Percentiles rank a stretch among this genome's conserved stretches.
phyloP scores from a whole-genome alignment of 1,140 invertebrate genomes.

The Marisa cornuarietis region DNA sequence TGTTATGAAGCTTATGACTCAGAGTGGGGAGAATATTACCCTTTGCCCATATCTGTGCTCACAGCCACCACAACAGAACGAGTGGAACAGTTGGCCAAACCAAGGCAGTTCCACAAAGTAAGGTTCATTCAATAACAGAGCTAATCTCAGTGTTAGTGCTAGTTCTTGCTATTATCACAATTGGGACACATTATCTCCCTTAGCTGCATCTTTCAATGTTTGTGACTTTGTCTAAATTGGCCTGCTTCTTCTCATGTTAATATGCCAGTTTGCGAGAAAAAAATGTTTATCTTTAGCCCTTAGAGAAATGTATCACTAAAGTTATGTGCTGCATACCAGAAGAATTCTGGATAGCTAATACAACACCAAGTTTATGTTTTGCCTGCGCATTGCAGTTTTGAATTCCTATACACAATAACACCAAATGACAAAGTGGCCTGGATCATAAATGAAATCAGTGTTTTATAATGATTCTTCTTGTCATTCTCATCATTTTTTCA shows the following conservation, averaged over 20 bases:
- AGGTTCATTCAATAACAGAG: not conserved
- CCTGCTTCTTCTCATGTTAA: too few species aligned
- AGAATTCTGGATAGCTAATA: not conserved
- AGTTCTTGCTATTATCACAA: too few species aligned
- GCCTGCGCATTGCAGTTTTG: too few species aligned
- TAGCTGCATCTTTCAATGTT: too few species aligned
- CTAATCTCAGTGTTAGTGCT: too few species aligned
- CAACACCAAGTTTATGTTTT: not conserved
- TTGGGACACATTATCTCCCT: too few species aligned
- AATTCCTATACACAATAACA: not conserved
- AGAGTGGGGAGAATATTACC: constrained; percentile 41
- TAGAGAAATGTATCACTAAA: not conserved
- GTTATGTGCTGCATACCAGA: not conserved
- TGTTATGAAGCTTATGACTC: constrained; percentile 37
- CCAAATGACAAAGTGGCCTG: not conserved
- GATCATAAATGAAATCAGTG: too few species aligned
- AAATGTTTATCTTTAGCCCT: not conserved
- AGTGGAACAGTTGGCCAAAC: constrained; percentile 46
- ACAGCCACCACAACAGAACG: constrained; percentile 34
- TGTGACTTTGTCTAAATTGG: not conserved
- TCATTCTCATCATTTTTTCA: not conserved
- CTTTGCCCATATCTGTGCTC: constrained; percentile 37
- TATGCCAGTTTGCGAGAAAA: not conserved
- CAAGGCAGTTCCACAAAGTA: constrained; percentile 41
- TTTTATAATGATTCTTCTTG: not conserved